Base-by-base conservation (phyloP, 2,113 vertebrate species). In the Microcebus murinus region DNA sequence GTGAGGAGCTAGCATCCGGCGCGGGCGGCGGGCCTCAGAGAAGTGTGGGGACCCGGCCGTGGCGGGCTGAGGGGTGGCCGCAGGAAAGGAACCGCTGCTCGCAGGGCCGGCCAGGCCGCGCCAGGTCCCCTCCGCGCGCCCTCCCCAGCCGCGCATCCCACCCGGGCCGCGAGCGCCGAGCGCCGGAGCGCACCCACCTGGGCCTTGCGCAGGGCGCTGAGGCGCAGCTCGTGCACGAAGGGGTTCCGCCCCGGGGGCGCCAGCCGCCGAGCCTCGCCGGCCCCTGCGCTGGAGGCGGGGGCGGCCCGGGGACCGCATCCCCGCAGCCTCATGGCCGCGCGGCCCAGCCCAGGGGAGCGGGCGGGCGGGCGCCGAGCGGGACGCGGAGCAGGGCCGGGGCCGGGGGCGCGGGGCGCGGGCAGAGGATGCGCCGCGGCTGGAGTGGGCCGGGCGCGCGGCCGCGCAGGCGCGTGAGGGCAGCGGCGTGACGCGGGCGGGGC, bases 151-250 rank as follows among this genome's bases (percentile, higher is more conserved):
- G 76, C 74, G 70, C 90, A 31, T 61, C 45, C 68, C 25, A 18
- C 29, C 36, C 8, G 61, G 34, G 31, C 79, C 34, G 27, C 9
- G 42, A 23, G 3, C 8, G 39, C 15, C 4, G 42, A 67, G 67
- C 34, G 34, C 12, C 42, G 14, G 55, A 57, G 27, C 70, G 76
- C 95, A 96, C 98, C 98, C 98, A 99, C 99, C 99, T 99, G 99
- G 97, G 99, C 99, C 97, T 99, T 99, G 96, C 99, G 98, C 97
- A 99, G 93, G 65, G 98, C 97, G 97, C 98, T 98, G 96, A 99
- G 98, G 97, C 99, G 99, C 97, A 99, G 98, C 97, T 99, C 98
- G 97, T 99, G 99, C 97, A 99, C 99, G 98, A 99, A 99, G 42
- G 99, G 99, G 98, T 99, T 99, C 97, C 99, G 98, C 96, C 99